Evolutionary conservation across 2,888 invertebrate species (phyloP).

Genomic region (Hedya salicella): DNA sequence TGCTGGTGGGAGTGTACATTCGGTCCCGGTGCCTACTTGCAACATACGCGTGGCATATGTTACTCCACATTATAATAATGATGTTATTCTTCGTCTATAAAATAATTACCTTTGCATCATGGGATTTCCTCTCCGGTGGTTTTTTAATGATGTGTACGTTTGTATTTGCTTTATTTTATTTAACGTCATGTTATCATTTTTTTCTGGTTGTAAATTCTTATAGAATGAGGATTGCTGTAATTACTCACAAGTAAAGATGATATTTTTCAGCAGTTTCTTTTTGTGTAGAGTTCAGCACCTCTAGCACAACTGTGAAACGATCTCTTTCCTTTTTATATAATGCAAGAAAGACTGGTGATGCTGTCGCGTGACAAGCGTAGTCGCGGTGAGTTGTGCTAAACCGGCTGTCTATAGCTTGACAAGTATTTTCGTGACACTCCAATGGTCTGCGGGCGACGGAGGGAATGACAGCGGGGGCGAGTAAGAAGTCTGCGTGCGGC

Average conservation of each 20-base stretch:
- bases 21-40: constrained; percentile 7
- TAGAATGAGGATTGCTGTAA: constrained; percentile 33
- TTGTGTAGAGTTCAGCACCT: no score
- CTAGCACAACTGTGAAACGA: no score
- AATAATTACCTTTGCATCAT: not conserved
- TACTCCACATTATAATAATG: constrained; percentile 29
- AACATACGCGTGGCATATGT: constrained; percentile 15
- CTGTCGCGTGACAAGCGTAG: no score
- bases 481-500: no score
- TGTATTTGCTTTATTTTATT: constrained; percentile 39
- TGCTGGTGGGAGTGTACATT: not conserved
- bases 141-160: constrained; percentile 10
- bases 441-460: no score
- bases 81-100: constrained; percentile 38
- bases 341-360: no score
- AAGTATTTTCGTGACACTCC: no score
- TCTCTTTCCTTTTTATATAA: no score
- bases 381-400: no score
- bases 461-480: no score
- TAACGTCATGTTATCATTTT: constrained; percentile 43
- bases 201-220: constrained; percentile 46
- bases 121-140: constrained; percentile 9
- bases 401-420: no score
- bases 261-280: not conserved
- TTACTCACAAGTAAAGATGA: not conserved